These are phyloP conservation scores for Tigriopus californicus DNA, from an alignment of 2,888 invertebrate genomes.

Conservation along the genomic window DNA sequence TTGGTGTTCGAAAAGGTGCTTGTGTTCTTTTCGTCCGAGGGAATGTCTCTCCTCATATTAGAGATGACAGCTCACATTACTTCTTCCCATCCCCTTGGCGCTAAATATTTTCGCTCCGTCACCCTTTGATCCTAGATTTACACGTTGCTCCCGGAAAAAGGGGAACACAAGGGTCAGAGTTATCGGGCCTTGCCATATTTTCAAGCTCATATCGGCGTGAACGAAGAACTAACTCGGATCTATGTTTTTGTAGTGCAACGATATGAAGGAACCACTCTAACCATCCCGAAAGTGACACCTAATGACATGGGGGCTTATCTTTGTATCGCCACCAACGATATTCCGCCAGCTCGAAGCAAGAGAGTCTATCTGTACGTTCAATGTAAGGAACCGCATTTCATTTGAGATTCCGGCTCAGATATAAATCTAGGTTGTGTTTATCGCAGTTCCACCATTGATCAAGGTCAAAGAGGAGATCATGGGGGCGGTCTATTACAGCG, in stretches of 20 bases:
- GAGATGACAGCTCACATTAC: no score
- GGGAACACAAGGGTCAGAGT: not conserved
- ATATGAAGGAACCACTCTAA: not conserved
- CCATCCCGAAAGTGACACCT: not conserved
- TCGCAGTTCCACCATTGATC: not conserved
- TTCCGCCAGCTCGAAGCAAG: slow-evolving; percentile 71
- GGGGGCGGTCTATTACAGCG: not conserved
- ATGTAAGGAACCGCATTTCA: slow-evolving; percentile 43
- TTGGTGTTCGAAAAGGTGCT: no score
- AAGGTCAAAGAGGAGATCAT: not conserved
- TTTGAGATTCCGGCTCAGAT: not conserved
- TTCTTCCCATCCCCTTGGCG: no score
- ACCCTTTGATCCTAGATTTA: no score
- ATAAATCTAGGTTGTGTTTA: not conserved
- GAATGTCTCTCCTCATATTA: no score
- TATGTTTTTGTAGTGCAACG: not conserved
- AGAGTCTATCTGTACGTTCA: slow-evolving; percentile 65
- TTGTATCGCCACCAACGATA: slow-evolving; percentile 53
- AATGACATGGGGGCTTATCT: slow-evolving; percentile 15
- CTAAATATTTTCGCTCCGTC: no score
- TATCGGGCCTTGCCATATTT: not conserved
- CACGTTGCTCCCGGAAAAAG: no score
- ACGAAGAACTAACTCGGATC: not conserved
- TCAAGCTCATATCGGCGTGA: not conserved
- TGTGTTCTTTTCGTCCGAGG: no score